phyloP scores from a whole-genome alignment of 2,113 vertebrate species.

The Ceyx margarethae region DNA sequence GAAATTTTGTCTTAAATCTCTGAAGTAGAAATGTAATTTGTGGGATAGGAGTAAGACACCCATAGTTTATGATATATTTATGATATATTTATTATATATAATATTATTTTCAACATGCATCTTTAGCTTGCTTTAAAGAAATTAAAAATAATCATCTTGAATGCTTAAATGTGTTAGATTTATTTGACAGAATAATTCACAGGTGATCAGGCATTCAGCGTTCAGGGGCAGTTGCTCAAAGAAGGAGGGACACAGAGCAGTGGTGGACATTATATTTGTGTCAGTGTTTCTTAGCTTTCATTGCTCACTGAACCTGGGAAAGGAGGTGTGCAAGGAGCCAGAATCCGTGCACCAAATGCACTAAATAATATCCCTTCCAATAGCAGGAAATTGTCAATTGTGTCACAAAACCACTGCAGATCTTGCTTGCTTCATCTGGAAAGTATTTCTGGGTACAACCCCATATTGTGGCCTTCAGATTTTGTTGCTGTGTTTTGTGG shows the following conservation, averaged over 20 bases:
- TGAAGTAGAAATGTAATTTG: neutral
- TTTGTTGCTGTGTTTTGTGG: slow-evolving; percentile 37
- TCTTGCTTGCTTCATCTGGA: slow-evolving; percentile 47
- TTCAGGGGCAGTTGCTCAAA: neutral
- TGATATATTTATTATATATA: no score
- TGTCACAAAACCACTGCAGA: slow-evolving; percentile 31
- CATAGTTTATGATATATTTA: neutral
- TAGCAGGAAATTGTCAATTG: neutral
- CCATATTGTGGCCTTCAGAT: neutral
- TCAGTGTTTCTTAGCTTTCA: neutral
- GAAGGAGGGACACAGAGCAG: neutral
- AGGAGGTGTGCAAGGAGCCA: neutral
- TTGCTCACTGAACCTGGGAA: neutral
- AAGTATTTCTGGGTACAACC: slow-evolving; percentile 51
- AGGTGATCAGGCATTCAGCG: neutral
- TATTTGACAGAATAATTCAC: neutral
- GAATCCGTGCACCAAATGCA: neutral
- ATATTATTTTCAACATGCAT: neutral
- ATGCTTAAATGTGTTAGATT: neutral
- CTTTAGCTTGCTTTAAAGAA: neutral
- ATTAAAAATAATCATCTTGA: neutral
- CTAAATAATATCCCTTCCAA: neutral
- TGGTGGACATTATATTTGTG: neutral
- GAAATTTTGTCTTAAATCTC: neutral
- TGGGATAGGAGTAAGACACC: neutral